Percentiles rank a stretch among this genome's conserved stretches.
Conservation (phyloP, 2,113 vertebrate species). For the Egretta garzetta region DNA sequence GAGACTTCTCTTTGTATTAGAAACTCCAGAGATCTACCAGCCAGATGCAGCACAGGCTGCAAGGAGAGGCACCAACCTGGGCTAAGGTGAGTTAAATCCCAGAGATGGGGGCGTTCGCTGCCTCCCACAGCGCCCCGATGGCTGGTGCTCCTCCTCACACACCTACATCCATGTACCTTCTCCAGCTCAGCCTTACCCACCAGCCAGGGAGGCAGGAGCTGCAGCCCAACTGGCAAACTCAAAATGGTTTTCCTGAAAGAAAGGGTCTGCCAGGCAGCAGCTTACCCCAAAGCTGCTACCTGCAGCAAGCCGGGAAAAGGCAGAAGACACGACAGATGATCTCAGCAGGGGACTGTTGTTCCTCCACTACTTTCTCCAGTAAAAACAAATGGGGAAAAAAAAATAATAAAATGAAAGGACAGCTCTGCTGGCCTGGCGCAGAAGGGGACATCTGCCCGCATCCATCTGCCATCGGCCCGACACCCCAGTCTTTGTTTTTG, state of each 20-base stretch:
- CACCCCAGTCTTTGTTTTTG: background rate
- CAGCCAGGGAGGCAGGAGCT: background rate
- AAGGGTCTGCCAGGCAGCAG: background rate
- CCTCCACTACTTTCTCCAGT: background rate
- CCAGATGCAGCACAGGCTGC: background rate
- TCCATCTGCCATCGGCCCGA: constrained; percentile 48
- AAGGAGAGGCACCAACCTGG: background rate
- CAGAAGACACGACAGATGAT: constrained; percentile 58
- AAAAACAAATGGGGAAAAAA: constrained; percentile 4
- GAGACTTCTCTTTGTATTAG: background rate
- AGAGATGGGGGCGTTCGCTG: fast-evolving
- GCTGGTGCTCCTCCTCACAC: background rate
- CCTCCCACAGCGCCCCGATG: fast-evolving
- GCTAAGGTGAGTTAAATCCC: fast-evolving
- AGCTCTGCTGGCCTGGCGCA: constrained; percentile 20
- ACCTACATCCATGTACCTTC: fast-evolving
- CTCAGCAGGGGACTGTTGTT: constrained; percentile 32
- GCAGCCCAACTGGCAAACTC: constrained; percentile 3
- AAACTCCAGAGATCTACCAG: fast-evolving
- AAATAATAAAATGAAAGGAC: background rate
- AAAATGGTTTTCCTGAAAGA: background rate
- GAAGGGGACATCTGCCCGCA: constrained; percentile 46
- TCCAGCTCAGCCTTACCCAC: background rate
- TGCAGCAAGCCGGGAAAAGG: constrained; percentile 7
- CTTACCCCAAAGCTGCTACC: background rate